Base-by-base conservation (phyloP, 1,140 invertebrate genomes). In the Ganaspis sp. region DNA sequence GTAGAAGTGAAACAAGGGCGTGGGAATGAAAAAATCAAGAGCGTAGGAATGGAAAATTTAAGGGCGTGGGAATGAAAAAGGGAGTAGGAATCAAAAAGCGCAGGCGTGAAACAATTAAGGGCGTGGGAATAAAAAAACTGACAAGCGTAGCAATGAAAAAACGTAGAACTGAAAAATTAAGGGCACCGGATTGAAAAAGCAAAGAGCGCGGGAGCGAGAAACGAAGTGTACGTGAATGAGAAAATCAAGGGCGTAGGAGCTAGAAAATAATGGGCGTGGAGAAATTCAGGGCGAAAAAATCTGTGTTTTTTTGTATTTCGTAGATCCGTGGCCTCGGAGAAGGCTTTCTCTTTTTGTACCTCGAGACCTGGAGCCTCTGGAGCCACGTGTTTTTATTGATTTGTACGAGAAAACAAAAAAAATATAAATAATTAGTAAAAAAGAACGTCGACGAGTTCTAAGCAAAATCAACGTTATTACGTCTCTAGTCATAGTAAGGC, bases 401-500 rank as follows among this genome's bases (percentile, higher is more conserved):
- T 86, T 85, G 42, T 85, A 86, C 77, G 75, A 83, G 77, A 77
- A 76, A 81, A 53, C 72, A 23, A 79, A 75, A 34, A 45, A 71
- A 77, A 80, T 81, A 77, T 49, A 73, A 77, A 77, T 15, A 64
- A 53, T 71, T 74, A 70, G 40, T 37, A 15, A 79, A 40, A 17
- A 69, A 73, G 58, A 75, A 70, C 73, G 58, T 75, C 54, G 75
- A 75, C 75, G 73, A 82, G 15, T 85, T 81, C 73, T 26, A 78
- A 34, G 53, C 75, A 85, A 79, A 81, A 83, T 81, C 81, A 77
- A 82, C 74, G 73, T 87, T 84, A 84, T 85, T 83, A 83, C 80
- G 77, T 82, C 83, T 89, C 87, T 89, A 88, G 87, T 89, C 87
- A 87, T 86, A 84, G 75, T 83, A 78, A 81, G 79, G 79, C 70